Conservation (phyloP, 2,113 vertebrate species). For the Hystrix cristata region DNA sequence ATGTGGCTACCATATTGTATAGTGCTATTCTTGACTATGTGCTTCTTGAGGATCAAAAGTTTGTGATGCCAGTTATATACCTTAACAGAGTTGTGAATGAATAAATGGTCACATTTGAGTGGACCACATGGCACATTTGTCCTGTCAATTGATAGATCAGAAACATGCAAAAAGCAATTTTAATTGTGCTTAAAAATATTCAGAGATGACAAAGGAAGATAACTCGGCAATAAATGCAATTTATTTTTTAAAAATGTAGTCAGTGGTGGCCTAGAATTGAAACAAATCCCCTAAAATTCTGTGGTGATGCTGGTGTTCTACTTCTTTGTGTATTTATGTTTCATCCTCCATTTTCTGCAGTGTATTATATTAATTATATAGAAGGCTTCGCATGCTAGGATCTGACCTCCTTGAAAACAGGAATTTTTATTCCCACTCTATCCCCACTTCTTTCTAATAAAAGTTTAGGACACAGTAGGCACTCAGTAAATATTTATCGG, state of each 20-base stretch:
- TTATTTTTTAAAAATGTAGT: background rate
- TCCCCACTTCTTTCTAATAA: background rate
- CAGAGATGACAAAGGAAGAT: background rate
- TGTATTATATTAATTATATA: background rate
- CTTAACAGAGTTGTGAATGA: background rate
- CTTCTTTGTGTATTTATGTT: background rate
- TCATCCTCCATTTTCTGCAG: background rate
- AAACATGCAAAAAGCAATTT: background rate
- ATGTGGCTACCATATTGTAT: background rate
- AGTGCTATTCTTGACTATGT: background rate
- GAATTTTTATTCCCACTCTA: background rate
- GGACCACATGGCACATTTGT: background rate
- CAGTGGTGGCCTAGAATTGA: background rate
- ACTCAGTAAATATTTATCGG: background rate
- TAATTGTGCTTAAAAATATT: background rate
- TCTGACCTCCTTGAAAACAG: background rate
- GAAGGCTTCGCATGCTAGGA: background rate
- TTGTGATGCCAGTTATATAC: background rate
- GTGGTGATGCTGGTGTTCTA: background rate
- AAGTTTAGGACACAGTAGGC: background rate
- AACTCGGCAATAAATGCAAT: background rate
- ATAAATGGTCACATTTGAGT: background rate
- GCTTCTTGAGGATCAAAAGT: background rate
- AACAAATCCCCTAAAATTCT: slow-evolving; percentile 19
- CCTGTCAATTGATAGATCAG: background rate